A percentile compares a stretch with the other conserved stretches of the same genome.
Conservation (phyloP, 2,888 invertebrate genomes). For the Dimorphilus gyrociliatus region DNA sequence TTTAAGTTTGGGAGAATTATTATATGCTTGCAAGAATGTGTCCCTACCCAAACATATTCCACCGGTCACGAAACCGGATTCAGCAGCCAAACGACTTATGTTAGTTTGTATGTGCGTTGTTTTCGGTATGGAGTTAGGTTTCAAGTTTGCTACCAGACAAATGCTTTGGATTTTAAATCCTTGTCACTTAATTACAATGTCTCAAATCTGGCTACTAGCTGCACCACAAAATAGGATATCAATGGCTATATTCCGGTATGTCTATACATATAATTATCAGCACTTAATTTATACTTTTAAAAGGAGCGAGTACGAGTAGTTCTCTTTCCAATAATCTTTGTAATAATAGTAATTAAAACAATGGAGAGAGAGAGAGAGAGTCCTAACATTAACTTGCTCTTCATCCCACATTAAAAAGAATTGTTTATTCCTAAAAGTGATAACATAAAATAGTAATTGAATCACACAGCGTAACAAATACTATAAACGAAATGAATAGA, state of each 20-base stretch:
- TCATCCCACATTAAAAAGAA: no score
- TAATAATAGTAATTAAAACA: no score
- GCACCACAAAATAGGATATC: conserved; percentile 65
- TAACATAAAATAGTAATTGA: no score
- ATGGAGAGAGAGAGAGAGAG: no score
- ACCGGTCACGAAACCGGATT: conserved; percentile 3
- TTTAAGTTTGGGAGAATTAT: conserved; percentile 15
- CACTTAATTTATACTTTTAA: no score
- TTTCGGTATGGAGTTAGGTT: conserved; percentile 88
- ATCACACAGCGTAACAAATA: no score
- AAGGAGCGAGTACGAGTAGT: no score
- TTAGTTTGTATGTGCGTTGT: conserved; percentile 62
- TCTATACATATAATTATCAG: no score
- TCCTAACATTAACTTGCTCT: no score
- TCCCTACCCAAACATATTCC: conserved; percentile 16
- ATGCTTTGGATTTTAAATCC: conserved; percentile 88
- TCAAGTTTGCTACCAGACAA: conserved; percentile 79
- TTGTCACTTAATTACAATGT: conserved; percentile 80
- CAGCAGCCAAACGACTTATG: conserved; percentile 44
- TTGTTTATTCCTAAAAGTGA: no score
- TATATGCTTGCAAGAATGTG: conserved; percentile 18
- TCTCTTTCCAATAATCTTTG: no score
- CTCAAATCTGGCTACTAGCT: conserved; percentile 74
- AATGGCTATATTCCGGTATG: conserved; percentile 66
- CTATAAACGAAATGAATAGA: no score